Evolutionary conservation across 1,140 invertebrate species (phyloP).

Genomic region (Trinorchestia longiramus): DNA sequence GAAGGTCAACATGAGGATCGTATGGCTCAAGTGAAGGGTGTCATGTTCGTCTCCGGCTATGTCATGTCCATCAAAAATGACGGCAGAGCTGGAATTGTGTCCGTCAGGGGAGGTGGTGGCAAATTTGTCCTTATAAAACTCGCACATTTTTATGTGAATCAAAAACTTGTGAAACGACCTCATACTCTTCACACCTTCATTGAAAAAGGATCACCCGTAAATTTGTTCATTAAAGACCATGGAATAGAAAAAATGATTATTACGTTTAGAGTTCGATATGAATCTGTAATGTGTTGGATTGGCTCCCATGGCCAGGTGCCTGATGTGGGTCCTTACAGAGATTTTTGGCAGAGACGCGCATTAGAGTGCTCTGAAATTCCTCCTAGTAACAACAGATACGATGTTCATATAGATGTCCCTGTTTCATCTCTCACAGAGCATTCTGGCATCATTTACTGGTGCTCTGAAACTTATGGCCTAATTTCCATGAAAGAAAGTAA

Average conservation of each 20-base stretch:
- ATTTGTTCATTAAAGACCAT: slow-evolving; percentile 11
- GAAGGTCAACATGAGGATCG: not conserved
- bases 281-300: slow-evolving; percentile 36
- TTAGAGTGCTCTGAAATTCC: not conserved
- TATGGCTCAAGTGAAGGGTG: not conserved
- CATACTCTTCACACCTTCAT: not conserved
- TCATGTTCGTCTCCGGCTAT: slow-evolving; percentile 26
- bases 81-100: slow-evolving; percentile 33
- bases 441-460: slow-evolving; percentile 6
- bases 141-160: not conserved
- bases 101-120: slow-evolving; percentile 8
- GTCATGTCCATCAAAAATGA: slow-evolving; percentile 25
- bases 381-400: not conserved
- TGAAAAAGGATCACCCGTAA: not conserved
- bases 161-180: slow-evolving; percentile 6
- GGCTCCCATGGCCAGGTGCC: not conserved
- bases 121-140: slow-evolving; percentile 6
- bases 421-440: not conserved
- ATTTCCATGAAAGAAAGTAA: not conserved
- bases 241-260: not conserved
- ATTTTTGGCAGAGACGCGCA: slow-evolving; percentile 2
- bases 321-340: not conserved
- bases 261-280: slow-evolving; percentile 9
- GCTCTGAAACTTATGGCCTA: slow-evolving; percentile 3
- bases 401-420: slow-evolving; percentile 11